Evolutionary conservation across 2,113 vertebrate genomes (phyloP).

Genomic region (Malurus elegans): DNA sequence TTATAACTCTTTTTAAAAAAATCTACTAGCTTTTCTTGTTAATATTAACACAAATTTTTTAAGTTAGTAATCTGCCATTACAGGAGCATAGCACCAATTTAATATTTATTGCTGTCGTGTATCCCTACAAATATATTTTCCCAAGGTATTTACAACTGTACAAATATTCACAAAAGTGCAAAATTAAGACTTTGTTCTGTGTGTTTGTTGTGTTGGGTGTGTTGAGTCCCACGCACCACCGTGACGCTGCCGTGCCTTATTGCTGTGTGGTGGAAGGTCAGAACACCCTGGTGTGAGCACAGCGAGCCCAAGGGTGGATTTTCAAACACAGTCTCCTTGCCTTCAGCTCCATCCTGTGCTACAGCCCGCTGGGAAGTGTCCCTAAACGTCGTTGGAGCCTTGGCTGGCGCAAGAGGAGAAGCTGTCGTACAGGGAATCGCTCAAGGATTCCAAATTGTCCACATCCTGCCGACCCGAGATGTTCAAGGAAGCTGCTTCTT

Average conservation of each 20-base stretch:
- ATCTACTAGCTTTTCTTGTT: slow-evolving; percentile 54
- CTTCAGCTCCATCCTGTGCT: background rate
- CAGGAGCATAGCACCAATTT: slow-evolving; percentile 72
- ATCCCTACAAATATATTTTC: slow-evolving; percentile 80
- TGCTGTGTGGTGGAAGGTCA: background rate
- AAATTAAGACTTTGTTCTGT: slow-evolving; percentile 74
- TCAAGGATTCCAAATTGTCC: slow-evolving; percentile 81
- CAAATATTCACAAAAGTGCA: slow-evolving; percentile 85
- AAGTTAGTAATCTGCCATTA: slow-evolving; percentile 70
- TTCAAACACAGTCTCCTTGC: background rate
- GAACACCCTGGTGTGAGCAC: background rate
- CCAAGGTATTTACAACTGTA: slow-evolving; percentile 79
- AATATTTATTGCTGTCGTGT: slow-evolving; percentile 76
- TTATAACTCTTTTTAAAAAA: slow-evolving; percentile 39
- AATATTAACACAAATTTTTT: slow-evolving; percentile 71
- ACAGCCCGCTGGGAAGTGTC: background rate
- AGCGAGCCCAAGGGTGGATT: background rate
- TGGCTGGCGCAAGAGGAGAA: slow-evolving; percentile 89
- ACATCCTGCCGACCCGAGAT: slow-evolving; percentile 60
- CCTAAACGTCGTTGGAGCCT: slow-evolving; percentile 79
- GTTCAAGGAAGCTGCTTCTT: slow-evolving; percentile 69
- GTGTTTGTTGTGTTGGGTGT: background rate
- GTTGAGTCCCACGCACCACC: background rate
- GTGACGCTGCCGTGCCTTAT: slow-evolving; percentile 10
- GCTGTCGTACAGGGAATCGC: slow-evolving; percentile 88